phyloP scores from a whole-genome alignment of 2,888 invertebrate species.

The Philereme transversata region DNA sequence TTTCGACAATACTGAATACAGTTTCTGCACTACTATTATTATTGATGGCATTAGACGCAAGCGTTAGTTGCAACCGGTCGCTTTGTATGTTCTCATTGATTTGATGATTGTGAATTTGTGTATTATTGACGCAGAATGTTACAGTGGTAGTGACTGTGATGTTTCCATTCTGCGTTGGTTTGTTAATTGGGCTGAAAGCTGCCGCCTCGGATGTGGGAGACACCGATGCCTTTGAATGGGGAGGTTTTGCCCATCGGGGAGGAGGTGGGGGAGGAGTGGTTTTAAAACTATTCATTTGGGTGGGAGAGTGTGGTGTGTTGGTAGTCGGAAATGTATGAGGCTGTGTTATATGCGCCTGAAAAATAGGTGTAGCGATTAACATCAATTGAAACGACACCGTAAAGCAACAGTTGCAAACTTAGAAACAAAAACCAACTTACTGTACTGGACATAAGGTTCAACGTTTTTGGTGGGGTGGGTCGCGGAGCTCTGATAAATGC shows the following conservation, averaged over 20 bases:
- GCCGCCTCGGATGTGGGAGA: conserved; percentile 73
- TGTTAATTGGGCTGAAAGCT: conserved; percentile 76
- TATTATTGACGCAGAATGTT: conserved; percentile 89
- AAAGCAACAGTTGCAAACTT: conserved; percentile 42
- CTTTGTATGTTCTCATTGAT: conserved; percentile 77
- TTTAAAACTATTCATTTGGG: conserved; percentile 63
- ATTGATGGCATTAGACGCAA: conserved; percentile 78
- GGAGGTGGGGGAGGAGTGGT: conserved; percentile 93
- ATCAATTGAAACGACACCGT: conserved; percentile 55
- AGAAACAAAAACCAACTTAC: conserved; percentile 58
- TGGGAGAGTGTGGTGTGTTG: conserved; percentile 72
- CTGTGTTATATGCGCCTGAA: conserved; percentile 84
- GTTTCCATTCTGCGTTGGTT: conserved; percentile 85
- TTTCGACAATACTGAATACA: conserved; percentile 66
- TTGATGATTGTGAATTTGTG: conserved; percentile 80
- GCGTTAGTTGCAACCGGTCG: conserved; percentile 80
- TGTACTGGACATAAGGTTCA: conserved; percentile 88
- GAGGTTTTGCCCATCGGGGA: conserved; percentile 93
- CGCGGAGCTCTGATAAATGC: conserved; percentile 85
- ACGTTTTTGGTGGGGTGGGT: conserved; percentile 92
- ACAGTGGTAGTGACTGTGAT: conserved; percentile 94
- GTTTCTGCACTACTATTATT: conserved; percentile 70
- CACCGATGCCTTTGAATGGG: conserved; percentile 76
- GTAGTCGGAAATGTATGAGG: conserved; percentile 77
- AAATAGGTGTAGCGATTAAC: conserved; percentile 70